Evolutionary conservation across 1,140 invertebrate species (phyloP).

Genomic region (Propsilocerus akamusi): DNA sequence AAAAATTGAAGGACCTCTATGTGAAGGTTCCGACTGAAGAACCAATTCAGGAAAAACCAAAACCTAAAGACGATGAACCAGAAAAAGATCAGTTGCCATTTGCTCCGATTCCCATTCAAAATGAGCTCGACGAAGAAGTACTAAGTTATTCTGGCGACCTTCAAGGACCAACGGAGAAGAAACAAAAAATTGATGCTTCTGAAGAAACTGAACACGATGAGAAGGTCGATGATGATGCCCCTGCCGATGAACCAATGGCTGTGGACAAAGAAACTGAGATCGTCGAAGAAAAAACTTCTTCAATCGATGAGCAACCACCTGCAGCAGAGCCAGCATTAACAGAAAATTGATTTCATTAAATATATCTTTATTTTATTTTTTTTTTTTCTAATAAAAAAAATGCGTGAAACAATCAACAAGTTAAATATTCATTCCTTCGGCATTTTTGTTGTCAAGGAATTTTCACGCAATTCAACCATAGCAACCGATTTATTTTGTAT

Average conservation of each 20-base stretch:
- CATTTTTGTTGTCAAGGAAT: neutral
- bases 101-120: slow-evolving; percentile 28
- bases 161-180: neutral
- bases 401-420: neutral
- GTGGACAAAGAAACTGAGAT: neutral
- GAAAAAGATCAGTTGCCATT: slow-evolving; percentile 10
- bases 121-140: slow-evolving; percentile 18
- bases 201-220: no score
- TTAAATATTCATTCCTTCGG: no score
- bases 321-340: neutral
- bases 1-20: slow-evolving; percentile 9
- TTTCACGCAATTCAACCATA: neutral
- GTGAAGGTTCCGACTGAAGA: slow-evolving; percentile 9
- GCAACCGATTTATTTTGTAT: neutral
- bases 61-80: slow-evolving; percentile 9
- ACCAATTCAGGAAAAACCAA: slow-evolving; percentile 5
- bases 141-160: neutral
- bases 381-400: neutral
- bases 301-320: neutral
- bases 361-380: neutral
- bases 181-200: neutral
- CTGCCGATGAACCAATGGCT: neutral
- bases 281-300: neutral
- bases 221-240: neutral
- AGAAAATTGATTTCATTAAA: neutral